These are phyloP conservation scores for Pocillopora damicornis DNA, from an alignment of 64 coral and sea anemone species.

Conservation along the genomic window DNA sequence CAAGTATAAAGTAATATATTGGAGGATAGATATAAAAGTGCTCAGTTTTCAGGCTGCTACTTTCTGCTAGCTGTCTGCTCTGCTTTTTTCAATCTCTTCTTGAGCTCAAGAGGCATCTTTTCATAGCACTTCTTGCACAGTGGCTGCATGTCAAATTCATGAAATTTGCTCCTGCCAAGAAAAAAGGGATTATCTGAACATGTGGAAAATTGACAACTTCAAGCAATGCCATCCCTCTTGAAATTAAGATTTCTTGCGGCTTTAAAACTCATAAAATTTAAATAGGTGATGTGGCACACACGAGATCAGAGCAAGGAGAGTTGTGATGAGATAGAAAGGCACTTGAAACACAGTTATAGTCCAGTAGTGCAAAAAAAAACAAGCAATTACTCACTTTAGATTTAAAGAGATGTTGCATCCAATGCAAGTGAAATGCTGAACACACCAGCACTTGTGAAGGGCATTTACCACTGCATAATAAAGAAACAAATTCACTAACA, in stretches of 20 bases:
- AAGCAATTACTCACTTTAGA: slow-evolving; percentile 58
- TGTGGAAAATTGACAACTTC: background rate
- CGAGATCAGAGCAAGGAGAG: too few species aligned
- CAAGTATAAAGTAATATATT: background rate
- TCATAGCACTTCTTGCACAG: slow-evolving; percentile 99
- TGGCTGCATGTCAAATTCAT: slow-evolving; percentile 98
- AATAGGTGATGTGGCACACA: too few species aligned
- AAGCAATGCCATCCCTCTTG: background rate
- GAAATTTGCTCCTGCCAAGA: slow-evolving; percentile 87
- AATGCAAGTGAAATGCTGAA: slow-evolving; percentile 91
- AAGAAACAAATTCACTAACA: background rate
- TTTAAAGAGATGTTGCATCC: slow-evolving; percentile 83
- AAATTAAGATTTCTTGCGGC: too few species aligned
- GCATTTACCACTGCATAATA: slow-evolving; percentile 82
- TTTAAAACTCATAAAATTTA: too few species aligned
- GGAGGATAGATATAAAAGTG: background rate
- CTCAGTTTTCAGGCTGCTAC: background rate
- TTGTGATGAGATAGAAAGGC: too few species aligned
- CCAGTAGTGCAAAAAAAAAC: background rate
- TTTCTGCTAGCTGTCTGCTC: slow-evolving; percentile 55
- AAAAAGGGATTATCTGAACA: background rate
- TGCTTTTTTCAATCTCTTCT: slow-evolving; percentile 88
- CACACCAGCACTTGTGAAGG: slow-evolving; percentile 90
- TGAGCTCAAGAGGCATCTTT: slow-evolving; percentile 96
- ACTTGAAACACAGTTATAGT: too few species aligned